Percentiles rank a stretch among this genome's conserved stretches.
phyloP scores from a whole-genome alignment of 2,888 invertebrate species.

The Morpho achilles region DNA sequence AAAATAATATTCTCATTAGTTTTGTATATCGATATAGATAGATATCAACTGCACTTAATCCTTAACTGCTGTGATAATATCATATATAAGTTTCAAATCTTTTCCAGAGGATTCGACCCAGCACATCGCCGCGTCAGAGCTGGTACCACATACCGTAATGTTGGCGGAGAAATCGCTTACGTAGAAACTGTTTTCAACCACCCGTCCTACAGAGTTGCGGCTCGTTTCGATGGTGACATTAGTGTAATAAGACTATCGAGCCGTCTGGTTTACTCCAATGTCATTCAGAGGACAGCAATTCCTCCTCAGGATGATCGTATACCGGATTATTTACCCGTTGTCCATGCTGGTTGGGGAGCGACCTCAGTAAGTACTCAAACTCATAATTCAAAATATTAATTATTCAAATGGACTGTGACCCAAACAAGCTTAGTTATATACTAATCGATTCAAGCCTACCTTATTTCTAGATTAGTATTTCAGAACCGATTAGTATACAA shows the following conservation, averaged over 20 bases:
- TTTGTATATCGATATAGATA: no score
- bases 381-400: no score
- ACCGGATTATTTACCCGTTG: constrained; percentile 38
- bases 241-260: constrained; percentile 33
- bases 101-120: constrained; percentile 33
- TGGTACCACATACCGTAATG: constrained; percentile 44
- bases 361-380: constrained; percentile 34
- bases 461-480: no score
- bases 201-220: constrained; percentile 35
- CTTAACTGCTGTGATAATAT: neutral
- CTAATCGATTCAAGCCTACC: no score
- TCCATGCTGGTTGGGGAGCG: constrained; percentile 49
- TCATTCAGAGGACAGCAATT: constrained; percentile 35
- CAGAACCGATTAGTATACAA: no score
- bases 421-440: no score
- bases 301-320: constrained; percentile 22
- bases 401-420: no score
- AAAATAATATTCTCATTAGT: no score
- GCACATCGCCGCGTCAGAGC: constrained; percentile 46
- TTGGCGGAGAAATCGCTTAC: constrained; percentile 42
- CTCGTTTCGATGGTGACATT: constrained; percentile 43
- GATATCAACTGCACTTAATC: no score
- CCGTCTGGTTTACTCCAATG: constrained; percentile 32
- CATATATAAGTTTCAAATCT: neutral
- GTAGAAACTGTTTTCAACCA: constrained; percentile 38